phyloP scores from a whole-genome alignment of 2,113 vertebrate genomes.

The Ariopsis seemanni region DNA sequence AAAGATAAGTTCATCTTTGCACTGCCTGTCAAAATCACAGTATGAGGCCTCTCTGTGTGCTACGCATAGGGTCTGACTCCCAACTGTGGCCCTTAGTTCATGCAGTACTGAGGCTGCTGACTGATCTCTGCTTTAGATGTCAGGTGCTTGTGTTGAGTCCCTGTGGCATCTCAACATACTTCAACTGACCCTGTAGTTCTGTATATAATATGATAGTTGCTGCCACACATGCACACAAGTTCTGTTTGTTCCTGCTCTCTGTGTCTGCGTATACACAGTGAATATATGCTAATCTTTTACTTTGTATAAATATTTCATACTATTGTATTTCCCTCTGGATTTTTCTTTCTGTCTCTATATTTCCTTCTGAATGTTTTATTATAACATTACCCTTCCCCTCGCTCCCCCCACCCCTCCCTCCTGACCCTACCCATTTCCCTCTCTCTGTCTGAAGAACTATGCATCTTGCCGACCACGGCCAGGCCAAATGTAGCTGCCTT shows the following conservation, averaged over 20 bases:
- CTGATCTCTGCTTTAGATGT: slow-evolving; percentile 37
- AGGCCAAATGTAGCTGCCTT: slow-evolving; percentile 63
- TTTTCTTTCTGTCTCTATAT: neutral
- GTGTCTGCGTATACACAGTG: neutral
- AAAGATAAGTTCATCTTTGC: slow-evolving; percentile 6
- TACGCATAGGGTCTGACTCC: slow-evolving; percentile 4
- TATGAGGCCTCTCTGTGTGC: slow-evolving; percentile 19
- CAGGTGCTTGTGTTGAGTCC: slow-evolving; percentile 22
- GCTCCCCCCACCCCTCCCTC: neutral
- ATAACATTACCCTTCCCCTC: slow-evolving; percentile 18
- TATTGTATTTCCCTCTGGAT: neutral
- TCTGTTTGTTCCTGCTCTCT: neutral
- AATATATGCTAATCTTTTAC: neutral
- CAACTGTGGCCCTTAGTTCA: slow-evolving; percentile 16
- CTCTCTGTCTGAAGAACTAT: slow-evolving; percentile 6
- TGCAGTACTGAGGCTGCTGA: slow-evolving; percentile 11
- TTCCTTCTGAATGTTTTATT: slow-evolving; percentile 5
- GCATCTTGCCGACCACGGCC: slow-evolving; percentile 32
- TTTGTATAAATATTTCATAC: slow-evolving; percentile 19
- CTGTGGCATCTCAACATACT: slow-evolving; percentile 16
- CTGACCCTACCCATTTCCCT: neutral
- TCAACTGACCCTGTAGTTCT: slow-evolving; percentile 10
- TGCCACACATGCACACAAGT: neutral
- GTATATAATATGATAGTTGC: neutral
- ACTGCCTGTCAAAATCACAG: slow-evolving; percentile 41